Base-by-base conservation (phyloP, 2,113 vertebrate species). In the Zonotrichia leucophrys region DNA sequence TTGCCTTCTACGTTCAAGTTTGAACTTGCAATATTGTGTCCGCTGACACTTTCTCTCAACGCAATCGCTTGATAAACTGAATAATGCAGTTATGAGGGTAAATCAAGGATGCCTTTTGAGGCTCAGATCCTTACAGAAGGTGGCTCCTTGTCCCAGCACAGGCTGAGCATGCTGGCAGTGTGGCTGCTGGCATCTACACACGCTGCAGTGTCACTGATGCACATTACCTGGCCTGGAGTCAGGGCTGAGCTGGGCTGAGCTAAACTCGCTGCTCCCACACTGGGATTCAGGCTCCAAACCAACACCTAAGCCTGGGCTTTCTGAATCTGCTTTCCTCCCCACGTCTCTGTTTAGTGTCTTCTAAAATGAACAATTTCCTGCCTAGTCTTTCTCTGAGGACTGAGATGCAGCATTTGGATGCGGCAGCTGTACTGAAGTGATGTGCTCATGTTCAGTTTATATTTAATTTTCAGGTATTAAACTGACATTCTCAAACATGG, bases 121-220 rank as follows among this genome's bases (percentile, higher is more conserved):
- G 30, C 20, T 28, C 25, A 35, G 35, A 31, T 58, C 50, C 47
- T 63, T 46, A 15, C 4, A 74, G 73, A 58, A 53, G 56, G 17
- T 28, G 50, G 25, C 22, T 87, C 46, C 52, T 17, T 31, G 20
- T 8, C 24, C 56, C 62, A 68, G 58, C 2, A 2, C 19, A 79
- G 39, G 76, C 35, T 1, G 4, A 44, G 49, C 24, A 24, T 0
- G 0, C 12, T 12, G 8, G 8, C 39, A 76, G 16, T 1, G n/a
- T 15, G 50, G 37, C 53, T 83, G 62, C 30, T 1, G 3, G 28
- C 47, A 78, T 28, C 64, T 22, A 4, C 42, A 25, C 1, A 0
- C 1, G 1, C 12, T 0, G 0, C 25, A 2, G 42, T 31, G 53
- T 15, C 60, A 5, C 42, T 67, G 44, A 35, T 1, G 0, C 11